Evolutionary conservation across 2,113 vertebrate genomes (phyloP), one percentile per base, ranked within the genome.

Genomic region (Microtus ochrogaster): DNA sequence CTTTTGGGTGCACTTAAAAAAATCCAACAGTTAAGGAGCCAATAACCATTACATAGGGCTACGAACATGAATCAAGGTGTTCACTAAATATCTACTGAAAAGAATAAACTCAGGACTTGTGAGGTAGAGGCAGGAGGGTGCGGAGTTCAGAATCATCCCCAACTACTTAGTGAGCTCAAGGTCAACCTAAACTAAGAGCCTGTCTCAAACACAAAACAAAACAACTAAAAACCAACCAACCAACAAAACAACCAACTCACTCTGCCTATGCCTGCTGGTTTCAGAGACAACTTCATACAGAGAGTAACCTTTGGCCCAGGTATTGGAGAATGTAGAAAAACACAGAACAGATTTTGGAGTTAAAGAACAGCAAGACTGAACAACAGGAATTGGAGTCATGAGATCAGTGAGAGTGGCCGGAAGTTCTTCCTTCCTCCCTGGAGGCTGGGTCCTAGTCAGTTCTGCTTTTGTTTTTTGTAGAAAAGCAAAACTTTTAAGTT

Each of bases 301-400:
- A n/a, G 94, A 92, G 26, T 66, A 44, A 92, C 30, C 74, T 95
- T 89, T 91, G 13, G 91, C 47, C 2, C 83, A 92, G 33, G 55
- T 89, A 49, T 89, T 78, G n/a, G 74, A 22, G 55, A 79, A 89
- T 26, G 44, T 63, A 55, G 2, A n/a, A 79, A 19, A n/a, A 10
- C 33, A 0, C 86, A 76, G 66, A 92, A 8, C 36, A 65, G 72
- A 93, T 92, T 79, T 90, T 76, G 92, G 39, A 82, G 83, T 78
- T 58, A 89, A 85, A 93, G 73, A 76, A n/a, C 72, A 39, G 5
- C 24, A 8, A 11, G 33, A 52, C 47, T 17, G 19, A 33, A 24
- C 83, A 19, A 89, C 47, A 78, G 52, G 33, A 92, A 88, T 9
- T 47, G 13, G 39, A 33, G 14, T 55, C 14, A 28, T 58, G 41